These are phyloP conservation scores for Paedocypris micromegethes DNA, from an alignment of 2,797 vertebrate species.

Conservation along the genomic window DNA sequence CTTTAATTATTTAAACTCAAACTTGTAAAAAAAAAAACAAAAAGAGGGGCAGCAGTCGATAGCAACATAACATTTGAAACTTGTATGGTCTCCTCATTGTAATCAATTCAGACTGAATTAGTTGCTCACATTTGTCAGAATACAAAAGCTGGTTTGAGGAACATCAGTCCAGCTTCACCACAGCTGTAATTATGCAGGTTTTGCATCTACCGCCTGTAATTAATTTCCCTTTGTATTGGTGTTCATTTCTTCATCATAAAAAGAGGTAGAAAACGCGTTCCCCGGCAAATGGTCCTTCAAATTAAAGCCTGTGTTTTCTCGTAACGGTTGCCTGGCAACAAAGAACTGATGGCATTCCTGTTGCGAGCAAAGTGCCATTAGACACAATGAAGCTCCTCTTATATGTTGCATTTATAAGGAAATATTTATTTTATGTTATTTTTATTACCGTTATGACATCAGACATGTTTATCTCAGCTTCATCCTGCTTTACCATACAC, in stretches of 20 bases:
- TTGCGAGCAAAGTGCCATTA: constrained; percentile 41
- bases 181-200: constrained; percentile 6
- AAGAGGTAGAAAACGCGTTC: constrained; percentile 39
- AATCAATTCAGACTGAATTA: background rate
- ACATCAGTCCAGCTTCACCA: background rate
- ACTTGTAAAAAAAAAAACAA: too few species aligned
- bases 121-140: background rate
- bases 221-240: constrained; percentile 30
- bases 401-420: constrained; percentile 29
- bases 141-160: background rate
- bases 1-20: too few species aligned
- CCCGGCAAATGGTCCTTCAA: constrained; percentile 52
- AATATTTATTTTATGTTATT: constrained; percentile 34
- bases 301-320: constrained; percentile 55
- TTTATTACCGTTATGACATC: constrained; percentile 23
- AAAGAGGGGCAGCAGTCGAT: too few species aligned
- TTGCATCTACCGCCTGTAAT: constrained; percentile 39
- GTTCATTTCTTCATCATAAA: constrained; percentile 36
- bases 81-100: background rate
- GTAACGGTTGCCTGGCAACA: constrained; percentile 61
- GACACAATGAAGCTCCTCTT: constrained; percentile 29
- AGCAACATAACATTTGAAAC: too few species aligned
- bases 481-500: too few species aligned
- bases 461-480: constrained; percentile 11
- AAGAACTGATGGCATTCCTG: constrained; percentile 33